Conservation (phyloP, 2,113 vertebrate species). For the Morone chrysops region DNA sequence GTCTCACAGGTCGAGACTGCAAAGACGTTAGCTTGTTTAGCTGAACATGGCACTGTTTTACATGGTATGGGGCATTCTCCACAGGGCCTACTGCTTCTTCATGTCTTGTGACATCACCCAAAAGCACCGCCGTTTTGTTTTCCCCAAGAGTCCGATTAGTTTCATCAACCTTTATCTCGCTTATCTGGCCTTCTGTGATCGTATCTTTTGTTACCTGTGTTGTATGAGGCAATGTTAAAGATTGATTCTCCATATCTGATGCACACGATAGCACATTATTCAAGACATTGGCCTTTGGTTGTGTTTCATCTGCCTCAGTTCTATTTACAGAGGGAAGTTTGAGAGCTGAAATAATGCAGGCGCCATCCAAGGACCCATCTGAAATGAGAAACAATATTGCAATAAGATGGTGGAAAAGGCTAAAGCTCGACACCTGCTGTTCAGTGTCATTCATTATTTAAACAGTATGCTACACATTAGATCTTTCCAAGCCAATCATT, state of each 20-base stretch:
- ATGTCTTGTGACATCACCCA: not conserved
- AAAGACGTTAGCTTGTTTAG: not conserved
- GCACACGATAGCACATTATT: not conserved
- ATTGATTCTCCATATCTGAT: constrained; percentile 15
- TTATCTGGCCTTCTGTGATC: not conserved
- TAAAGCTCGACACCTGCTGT: not conserved
- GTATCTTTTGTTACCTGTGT: not conserved
- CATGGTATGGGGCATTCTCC: not conserved
- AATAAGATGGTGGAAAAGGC: not conserved
- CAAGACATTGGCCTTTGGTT: not conserved
- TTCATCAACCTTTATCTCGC: not conserved
- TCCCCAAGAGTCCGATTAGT: not conserved
- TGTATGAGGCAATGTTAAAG: not conserved
- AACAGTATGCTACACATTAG: not conserved
- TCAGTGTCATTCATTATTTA: not conserved
- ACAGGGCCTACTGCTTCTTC: not conserved
- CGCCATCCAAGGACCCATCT: constrained; percentile 55
- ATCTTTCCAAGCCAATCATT: not conserved
- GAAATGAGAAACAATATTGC: not conserved
- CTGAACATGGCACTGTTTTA: constrained; percentile 38
- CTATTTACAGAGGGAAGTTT: constrained; percentile 26
- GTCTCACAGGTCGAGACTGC: constrained; percentile 40
- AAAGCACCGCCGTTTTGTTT: not conserved
- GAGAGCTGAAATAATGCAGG: constrained; percentile 63
- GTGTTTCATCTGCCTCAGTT: not conserved